Base-by-base conservation (phyloP, 2,888 invertebrate species). In the Spisula solida region DNA sequence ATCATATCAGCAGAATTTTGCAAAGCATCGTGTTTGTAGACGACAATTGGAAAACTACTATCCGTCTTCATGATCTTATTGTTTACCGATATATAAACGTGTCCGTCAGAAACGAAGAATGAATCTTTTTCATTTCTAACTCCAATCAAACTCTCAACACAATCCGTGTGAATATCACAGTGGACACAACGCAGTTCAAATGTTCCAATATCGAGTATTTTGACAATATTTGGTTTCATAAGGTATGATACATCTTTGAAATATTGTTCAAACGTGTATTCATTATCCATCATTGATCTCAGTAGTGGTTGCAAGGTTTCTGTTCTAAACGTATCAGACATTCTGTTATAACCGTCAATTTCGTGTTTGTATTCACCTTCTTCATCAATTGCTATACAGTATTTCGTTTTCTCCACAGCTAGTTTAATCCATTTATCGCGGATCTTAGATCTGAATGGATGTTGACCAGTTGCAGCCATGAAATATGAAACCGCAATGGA, bases 241-340 rank as follows among this genome's bases (percentile, higher is more conserved):
- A 81, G 29, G 29, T n/a, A 12, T 25, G 41, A 51, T 4, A 75
- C 31, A n/a, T 66, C n/a, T 1, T 20, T 31, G 18, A 84, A 84
- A 34, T 75, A 84, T n/a, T 84, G 41, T 20, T 47, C 51, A n/a
- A 84, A 84, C 4, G 25, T 84, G 41, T 70, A 29, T 75, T 75
- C 34, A 25, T 18, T 0, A 29, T 70, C 47, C 84, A 84, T 84
- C 75, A 75, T 48, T 14, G 55, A 48, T 16, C 70, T 25, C 1
- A 84, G 48, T 6, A 84, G 29, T 51, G 84, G 84, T 48, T 47
- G 48, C 18, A 84, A 51, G 10, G 51, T 31, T 20, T 31, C 41
- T 1, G 47, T 34, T 16, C n/a, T 48, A 20, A 84, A 84, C 14
- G 8, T 20, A 18, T n/a, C 47, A 4, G 84, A 84, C 48, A 84